Evolutionary conservation across 2,797 vertebrate species (phyloP), one percentile per base, ranked within the genome.

Genomic region (Falco concolor): DNA sequence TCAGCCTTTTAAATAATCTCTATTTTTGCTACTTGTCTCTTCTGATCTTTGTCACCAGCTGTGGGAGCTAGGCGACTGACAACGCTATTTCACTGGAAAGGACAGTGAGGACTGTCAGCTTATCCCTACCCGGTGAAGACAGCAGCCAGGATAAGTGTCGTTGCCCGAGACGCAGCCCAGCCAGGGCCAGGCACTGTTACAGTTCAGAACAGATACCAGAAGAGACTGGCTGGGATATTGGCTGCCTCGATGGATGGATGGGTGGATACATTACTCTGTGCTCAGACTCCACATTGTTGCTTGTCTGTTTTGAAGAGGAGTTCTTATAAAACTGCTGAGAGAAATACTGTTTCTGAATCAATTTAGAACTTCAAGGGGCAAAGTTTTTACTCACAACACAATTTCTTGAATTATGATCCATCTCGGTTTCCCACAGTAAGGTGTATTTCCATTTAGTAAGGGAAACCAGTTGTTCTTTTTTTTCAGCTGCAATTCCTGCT

Each of bases 1-100:
- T 64, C 18, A 61, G 19, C 59, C 40, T 90, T 81, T 81, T 64
- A 89, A 95, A 84, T 59, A 86, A 87, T 87, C 32, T 82, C 67
- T 87, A 10, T 44, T 97, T 94, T 82, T 90, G 52, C 68, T 89
- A 18, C 42, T 68, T 94, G 36, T 88, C 56, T 38, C 24, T 56
- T 85, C 63, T 3, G 2, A 89, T 94, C 32, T 82, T 57, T 87
- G 69, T 90, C 76, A 84, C n/a, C 8, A 13, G 20, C 44, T 78
- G 57, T 56, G 19, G 64, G 22, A 87, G 30, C 13, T 19, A 57
- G 42, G 64, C 2, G 23, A 45, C 53, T 85, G 77, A 65, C 65
- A 72, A 13, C 23, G 72, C 36, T 19, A 5, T 64, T 84, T 67
- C 59, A 54, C 42, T 19, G 22, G 44, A 89, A 94, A 86, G 70